Conservation (phyloP, 2,888 invertebrate species). For the Apeira syringaria region DNA sequence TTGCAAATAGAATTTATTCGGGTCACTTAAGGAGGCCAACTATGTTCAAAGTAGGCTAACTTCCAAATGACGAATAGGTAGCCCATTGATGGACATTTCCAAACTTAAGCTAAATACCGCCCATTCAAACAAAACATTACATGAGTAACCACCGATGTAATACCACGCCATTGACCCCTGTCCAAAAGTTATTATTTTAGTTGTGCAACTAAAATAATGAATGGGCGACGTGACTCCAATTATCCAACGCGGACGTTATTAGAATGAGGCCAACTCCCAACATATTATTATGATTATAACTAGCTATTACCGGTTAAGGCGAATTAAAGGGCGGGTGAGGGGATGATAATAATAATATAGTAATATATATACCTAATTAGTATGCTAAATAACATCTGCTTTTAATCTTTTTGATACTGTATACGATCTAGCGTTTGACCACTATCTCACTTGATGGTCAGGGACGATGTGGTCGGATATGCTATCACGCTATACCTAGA, state of each 20-base stretch:
- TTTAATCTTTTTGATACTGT: no score
- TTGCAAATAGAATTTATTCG: no score
- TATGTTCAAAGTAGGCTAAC: constrained; percentile 2
- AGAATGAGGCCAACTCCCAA: constrained; percentile 64
- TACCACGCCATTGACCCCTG: constrained; percentile 57
- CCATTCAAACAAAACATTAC: constrained; percentile 14
- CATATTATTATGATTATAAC: no score
- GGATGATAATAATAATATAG: no score
- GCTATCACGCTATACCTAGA: no score
- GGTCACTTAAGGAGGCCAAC: constrained; percentile 6
- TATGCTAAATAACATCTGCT: no score
- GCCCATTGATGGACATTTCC: constrained; percentile 10
- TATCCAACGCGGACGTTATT: constrained; percentile 55
- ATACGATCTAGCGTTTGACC: no score
- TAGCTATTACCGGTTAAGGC: no score
- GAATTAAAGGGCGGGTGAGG: no score
- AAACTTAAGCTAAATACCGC: constrained; percentile 1
- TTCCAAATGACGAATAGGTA: constrained; percentile 11
- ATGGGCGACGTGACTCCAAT: constrained; percentile 49
- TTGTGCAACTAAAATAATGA: constrained; percentile 56
- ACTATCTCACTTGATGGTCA: no score
- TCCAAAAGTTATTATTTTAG: constrained; percentile 40
- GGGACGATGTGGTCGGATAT: no score
- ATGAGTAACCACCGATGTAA: constrained; percentile 11
- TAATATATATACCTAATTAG: no score